A percentile compares a stretch with the other conserved stretches of the same genome.
Evolutionary conservation across 2,888 invertebrate genomes (phyloP).

Genomic region (Rhaphigaster nebulosa): DNA sequence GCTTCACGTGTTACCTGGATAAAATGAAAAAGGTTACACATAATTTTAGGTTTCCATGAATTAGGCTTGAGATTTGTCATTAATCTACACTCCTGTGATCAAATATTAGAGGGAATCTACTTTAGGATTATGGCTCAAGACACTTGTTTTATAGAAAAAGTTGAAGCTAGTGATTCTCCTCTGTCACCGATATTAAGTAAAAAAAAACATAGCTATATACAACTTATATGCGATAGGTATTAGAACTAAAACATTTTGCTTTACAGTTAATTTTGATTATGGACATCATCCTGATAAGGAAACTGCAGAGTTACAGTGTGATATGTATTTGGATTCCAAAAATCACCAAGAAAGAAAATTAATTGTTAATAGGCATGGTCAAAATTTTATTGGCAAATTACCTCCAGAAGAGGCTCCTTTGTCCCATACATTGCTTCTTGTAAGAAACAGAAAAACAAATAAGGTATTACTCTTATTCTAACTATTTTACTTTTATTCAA

Average conservation of each 20-base stretch:
- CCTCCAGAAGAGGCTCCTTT: background rate
- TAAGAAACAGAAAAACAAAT: slow-evolving; percentile 53
- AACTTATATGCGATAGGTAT: too few relatives aligned
- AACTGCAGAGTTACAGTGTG: slow-evolving; percentile 30
- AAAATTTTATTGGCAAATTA: slow-evolving; percentile 43
- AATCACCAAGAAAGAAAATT: background rate
- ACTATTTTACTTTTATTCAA: background rate
- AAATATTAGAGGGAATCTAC: background rate
- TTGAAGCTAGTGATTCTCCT: background rate
- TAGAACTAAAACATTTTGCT: background rate
- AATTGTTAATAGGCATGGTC: slow-evolving; percentile 16
- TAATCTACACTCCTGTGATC: background rate
- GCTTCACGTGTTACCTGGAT: background rate
- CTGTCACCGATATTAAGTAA: background rate
- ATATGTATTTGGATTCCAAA: slow-evolving; percentile 30
- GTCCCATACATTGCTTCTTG: slow-evolving; percentile 31
- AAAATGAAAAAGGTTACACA: background rate
- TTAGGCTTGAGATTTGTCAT: background rate
- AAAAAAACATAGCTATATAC: background rate
- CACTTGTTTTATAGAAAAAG: background rate
- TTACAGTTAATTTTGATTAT: slow-evolving; percentile 55
- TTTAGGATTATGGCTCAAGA: background rate
- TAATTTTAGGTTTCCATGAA: background rate
- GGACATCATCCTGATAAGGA: slow-evolving; percentile 34
- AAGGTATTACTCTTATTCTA: background rate